Evolutionary conservation across 2,888 invertebrate species (phyloP), one percentile per base, ranked within the genome.

Genomic region (Perithous albicinctus): DNA sequence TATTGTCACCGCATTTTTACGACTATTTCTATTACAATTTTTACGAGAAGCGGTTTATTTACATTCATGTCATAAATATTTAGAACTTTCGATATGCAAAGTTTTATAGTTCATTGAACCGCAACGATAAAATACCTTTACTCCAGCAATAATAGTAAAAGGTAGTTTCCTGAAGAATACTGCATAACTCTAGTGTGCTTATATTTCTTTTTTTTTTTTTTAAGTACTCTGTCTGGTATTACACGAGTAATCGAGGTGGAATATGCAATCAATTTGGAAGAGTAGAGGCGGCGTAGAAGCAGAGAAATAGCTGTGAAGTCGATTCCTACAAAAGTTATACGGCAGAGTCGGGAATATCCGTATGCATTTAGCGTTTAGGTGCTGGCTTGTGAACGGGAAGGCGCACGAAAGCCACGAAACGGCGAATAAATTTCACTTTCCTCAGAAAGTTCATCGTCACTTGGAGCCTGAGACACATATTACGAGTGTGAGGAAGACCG

Each of bases 401-500:
- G 61, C 72, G 81, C 59, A 77, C 29, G 77, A 70, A 35, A 74
- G 77, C 74, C 74, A 51, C 41, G 73, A 78, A 82, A 78, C 78
- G 63, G 38, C 78, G 70, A 82, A 83, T 83, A 73, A 81, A 84
- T 81, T 81, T 84, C 79, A 81, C 84, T 84, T 81, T 81, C 66
- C 73, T 23, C 38, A 69, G 56, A 66, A 76, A 81, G 80, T 83
- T 81, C 80, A 80, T 54, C 54, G 70, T 75, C n/a, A 64, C 70
- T 80, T 54, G n/a, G 29, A 51, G 51, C 8, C 20, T 7, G 26
- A 48, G 26, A 32, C 32, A 26, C 63, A 38, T 32, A 72, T 20
- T 35, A 23, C 38, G 23, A 6, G 26, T 43, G 5, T 54, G 3
- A n/a, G 3, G n/a, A n/a, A n/a, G n/a, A n/a, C n/a, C n/a, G n/a